Evolutionary conservation across 1,140 invertebrate species (phyloP).

Genomic region (Frieseomelitta varia): DNA sequence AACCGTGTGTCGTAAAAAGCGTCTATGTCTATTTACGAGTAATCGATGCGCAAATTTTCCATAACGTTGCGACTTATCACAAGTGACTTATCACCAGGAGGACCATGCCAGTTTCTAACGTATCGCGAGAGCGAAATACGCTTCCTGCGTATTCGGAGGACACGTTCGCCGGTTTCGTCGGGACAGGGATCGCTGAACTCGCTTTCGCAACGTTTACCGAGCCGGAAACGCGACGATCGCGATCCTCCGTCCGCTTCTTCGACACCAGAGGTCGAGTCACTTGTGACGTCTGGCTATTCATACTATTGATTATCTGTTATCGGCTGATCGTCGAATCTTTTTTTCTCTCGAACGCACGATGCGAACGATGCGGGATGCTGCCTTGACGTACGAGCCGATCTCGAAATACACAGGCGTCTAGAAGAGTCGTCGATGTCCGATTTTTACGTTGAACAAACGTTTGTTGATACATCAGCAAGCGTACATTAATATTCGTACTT

Average conservation of each 20-base stretch:
- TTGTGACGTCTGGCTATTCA: not conserved
- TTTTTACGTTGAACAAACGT: not conserved
- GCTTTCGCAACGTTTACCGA: not conserved
- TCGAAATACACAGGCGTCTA: not conserved
- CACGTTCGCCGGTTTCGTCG: not conserved
- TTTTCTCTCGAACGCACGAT: not conserved
- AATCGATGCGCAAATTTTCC: not conserved
- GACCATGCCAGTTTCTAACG: not conserved
- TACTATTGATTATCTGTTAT: conserved; percentile 11
- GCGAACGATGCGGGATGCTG: not conserved
- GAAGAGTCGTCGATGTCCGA: not conserved
- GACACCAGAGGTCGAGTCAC: conserved; percentile 3
- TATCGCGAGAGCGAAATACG: not conserved
- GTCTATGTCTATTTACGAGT: not conserved
- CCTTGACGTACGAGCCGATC: not conserved
- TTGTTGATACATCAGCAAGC: too few relatives aligned
- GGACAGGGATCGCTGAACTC: not conserved
- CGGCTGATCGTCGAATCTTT: not conserved
- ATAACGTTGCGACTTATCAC: not conserved
- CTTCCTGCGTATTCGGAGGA: not conserved
- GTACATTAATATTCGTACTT: too few relatives aligned
- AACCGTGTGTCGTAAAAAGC: not conserved
- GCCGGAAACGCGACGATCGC: not conserved
- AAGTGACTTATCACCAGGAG: not conserved
- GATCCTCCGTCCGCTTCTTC: too few relatives aligned